Evolutionary conservation across 2,888 invertebrate species (phyloP).

Genomic region (Operophtera brumata): DNA sequence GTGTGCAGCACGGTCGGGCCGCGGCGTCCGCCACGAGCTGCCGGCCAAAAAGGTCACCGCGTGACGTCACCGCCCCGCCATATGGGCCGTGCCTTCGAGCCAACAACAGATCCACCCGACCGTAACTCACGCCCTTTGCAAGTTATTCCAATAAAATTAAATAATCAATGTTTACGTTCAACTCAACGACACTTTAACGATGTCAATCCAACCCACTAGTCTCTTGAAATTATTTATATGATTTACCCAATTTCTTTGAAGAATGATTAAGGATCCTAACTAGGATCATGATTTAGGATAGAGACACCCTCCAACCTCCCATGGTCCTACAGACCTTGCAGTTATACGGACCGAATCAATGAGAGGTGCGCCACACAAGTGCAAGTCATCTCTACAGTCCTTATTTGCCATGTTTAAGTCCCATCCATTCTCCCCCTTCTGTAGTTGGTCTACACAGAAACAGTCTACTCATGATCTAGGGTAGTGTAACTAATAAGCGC

Average conservation of each 20-base stretch:
- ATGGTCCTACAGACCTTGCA: too few relatives aligned
- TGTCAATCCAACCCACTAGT: neutral
- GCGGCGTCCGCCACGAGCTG: slow-evolving; percentile 56
- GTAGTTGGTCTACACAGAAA: too few relatives aligned
- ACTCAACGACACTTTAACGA: slow-evolving; percentile 25
- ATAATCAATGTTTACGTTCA: slow-evolving; percentile 48
- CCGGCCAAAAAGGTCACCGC: slow-evolving; percentile 76
- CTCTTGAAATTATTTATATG: neutral
- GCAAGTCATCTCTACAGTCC: too few relatives aligned
- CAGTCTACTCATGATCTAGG: too few relatives aligned
- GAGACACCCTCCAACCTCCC: too few relatives aligned
- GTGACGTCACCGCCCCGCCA: slow-evolving; percentile 74
- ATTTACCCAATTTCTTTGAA: neutral
- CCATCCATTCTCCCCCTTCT: too few relatives aligned
- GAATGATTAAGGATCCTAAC: neutral
- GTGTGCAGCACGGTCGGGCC: slow-evolving; percentile 52
- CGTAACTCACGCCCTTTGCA: slow-evolving; percentile 57
- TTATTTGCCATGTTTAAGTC: too few relatives aligned
- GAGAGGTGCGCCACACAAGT: too few relatives aligned
- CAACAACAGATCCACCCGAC: slow-evolving; percentile 41
- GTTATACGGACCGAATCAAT: too few relatives aligned
- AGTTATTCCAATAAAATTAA: slow-evolving; percentile 46
- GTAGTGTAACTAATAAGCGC: too few relatives aligned
- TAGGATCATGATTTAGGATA: too few relatives aligned
- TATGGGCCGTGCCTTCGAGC: slow-evolving; percentile 67